Conservation (phyloP, 2,888 invertebrate species). For the Agriotes lineatus region DNA sequence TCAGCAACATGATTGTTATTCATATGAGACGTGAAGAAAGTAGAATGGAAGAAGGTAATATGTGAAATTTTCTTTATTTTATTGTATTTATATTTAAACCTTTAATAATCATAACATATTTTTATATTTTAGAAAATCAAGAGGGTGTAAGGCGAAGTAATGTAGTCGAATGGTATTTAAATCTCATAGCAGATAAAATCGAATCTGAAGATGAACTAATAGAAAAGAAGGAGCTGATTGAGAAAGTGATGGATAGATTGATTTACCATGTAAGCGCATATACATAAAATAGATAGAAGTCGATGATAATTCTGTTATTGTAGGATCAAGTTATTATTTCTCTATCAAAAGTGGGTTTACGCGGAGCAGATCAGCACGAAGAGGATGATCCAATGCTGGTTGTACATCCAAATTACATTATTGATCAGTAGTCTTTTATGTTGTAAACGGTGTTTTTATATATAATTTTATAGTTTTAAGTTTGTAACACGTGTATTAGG, state of each 20-base stretch:
- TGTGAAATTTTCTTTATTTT: too few relatives aligned
- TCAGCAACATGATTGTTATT: constrained; percentile 92
- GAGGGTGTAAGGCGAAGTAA: constrained; percentile 82
- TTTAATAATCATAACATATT: background rate
- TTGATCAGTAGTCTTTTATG: constrained; percentile 68
- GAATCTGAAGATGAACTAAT: constrained; percentile 92
- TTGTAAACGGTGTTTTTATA: background rate
- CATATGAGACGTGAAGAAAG: constrained; percentile 90
- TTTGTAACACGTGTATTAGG: background rate
- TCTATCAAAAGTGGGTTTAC: constrained; percentile 70
- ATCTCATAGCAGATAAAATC: constrained; percentile 87
- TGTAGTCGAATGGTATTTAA: constrained; percentile 93
- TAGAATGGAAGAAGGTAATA: constrained; percentile 73
- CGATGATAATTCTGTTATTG: constrained; percentile 53
- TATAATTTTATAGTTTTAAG: background rate
- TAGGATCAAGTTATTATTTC: constrained; percentile 90
- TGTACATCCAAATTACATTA: constrained; percentile 96
- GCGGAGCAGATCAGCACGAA: constrained; percentile 68
- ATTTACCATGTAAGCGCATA: constrained; percentile 86
- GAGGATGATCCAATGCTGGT: constrained; percentile 87
- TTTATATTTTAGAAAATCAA: constrained; percentile 47
- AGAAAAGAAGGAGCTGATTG: constrained; percentile 88
- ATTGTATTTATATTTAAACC: too few relatives aligned
- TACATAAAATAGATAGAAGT: too few relatives aligned
- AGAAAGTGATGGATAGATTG: constrained; percentile 93